Conservation (phyloP, 2,888 invertebrate species). For the Agrochola litura region DNA sequence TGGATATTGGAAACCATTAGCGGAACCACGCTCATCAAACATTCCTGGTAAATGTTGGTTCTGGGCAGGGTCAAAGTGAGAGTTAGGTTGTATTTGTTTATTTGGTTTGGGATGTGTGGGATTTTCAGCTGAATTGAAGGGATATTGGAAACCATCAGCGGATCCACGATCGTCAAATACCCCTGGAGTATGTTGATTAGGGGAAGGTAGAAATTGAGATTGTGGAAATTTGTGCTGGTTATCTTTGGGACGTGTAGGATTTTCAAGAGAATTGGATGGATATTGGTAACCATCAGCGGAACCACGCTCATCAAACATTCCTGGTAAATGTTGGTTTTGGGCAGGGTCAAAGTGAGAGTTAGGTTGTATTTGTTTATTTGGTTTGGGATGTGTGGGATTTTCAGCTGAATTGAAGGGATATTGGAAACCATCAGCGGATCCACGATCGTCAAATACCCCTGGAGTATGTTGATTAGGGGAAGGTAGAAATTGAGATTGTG, state of each 20-base stretch:
- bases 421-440: neutral
- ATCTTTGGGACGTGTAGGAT: neutral
- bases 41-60: neutral
- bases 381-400: neutral
- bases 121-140: neutral
- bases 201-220: constrained; percentile 6
- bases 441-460: neutral
- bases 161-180: neutral
- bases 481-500: constrained; percentile 10
- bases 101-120: neutral
- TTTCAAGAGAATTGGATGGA: neutral
- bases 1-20: neutral
- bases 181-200: neutral
- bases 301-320: neutral
- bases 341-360: neutral
- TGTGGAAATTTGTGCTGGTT: too few species aligned
- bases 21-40: neutral
- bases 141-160: neutral
- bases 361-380: neutral
- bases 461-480: neutral
- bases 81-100: neutral
- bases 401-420: neutral
- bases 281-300: neutral
- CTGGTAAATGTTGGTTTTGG: neutral
- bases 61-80: neutral